These are phyloP conservation scores for Musca domestica DNA, from an alignment of 1,140 invertebrate species.

Conservation along the genomic window DNA sequence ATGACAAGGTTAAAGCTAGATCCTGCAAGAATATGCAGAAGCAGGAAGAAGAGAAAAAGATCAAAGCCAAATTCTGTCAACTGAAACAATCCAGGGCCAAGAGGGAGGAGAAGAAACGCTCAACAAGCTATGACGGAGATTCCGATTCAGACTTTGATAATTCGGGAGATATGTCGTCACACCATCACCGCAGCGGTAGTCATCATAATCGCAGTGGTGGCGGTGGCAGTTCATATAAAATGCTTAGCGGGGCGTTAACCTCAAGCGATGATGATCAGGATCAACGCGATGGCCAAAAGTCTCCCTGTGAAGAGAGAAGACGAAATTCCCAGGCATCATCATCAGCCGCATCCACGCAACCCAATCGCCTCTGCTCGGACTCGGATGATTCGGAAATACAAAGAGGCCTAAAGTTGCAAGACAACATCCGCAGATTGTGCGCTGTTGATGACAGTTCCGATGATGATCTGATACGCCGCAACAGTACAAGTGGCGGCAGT, in stretches of 20 bases:
- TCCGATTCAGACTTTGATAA: constrained; percentile 67
- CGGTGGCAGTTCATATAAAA: constrained; percentile 39
- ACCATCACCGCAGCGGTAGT: constrained; percentile 35
- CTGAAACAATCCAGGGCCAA: constrained; percentile 83
- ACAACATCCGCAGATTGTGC: constrained; percentile 44
- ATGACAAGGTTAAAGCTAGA: constrained; percentile 95
- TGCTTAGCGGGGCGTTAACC: constrained; percentile 30
- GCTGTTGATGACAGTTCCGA: constrained; percentile 51
- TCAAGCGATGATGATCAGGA: constrained; percentile 35
- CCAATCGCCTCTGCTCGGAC: constrained; percentile 42
- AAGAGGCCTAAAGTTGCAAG: constrained; percentile 36
- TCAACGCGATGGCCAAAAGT: neutral
- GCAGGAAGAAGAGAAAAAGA: constrained; percentile 82
- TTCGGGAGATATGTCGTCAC: neutral
- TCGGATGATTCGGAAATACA: constrained; percentile 34
- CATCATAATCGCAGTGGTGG: constrained; percentile 37
- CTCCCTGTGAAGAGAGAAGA: neutral
- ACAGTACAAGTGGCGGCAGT: constrained; percentile 33
- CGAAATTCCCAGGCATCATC: constrained; percentile 25
- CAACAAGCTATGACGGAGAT: constrained; percentile 81
- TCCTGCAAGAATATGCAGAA: constrained; percentile 91
- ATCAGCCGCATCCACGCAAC: constrained; percentile 18
- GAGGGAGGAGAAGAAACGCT: constrained; percentile 80
- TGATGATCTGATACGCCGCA: constrained; percentile 44
- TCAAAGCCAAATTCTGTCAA: constrained; percentile 86